Base-by-base conservation (phyloP, 2,797 vertebrate genomes). In the Cryptoblepharus egeriae region DNA sequence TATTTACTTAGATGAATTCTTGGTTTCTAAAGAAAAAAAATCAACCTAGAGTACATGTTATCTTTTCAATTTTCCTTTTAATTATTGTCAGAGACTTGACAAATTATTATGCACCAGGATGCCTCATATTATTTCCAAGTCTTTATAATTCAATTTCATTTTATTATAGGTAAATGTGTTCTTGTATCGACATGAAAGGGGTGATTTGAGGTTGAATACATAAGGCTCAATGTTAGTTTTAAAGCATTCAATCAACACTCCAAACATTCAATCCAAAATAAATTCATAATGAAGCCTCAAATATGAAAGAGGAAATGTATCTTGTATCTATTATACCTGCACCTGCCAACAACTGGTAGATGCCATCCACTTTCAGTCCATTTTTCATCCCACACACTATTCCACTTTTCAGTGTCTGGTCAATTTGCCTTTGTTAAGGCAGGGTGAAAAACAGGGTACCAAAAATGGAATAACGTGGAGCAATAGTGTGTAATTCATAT, bases 61-160 rank as follows among this genome's bases (percentile, higher is more conserved):
- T 68, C 7, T 37, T 68, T 68, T 65, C 64, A 65, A 18, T 65
- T 65, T n/a, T 35, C 30, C 2, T 64, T 77, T 49, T 64, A 49
- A 63, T 45, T 72, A 72, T 32, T 76, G 28, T 76, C 60, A n/a
- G 15, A 61, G 37, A 18, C 58, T 9, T 2, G 37, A 42, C 15
- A 37, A 74, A 37, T 75, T 72, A 52, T 55, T 28, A 42, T 39
- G 20, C 18, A 52, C 15, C 60, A 65, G 49, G 13, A 6, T 22
- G 13, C 32, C 24, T 24, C 11, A 49, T 32, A 64, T 60, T 61
- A 49, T 49, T 52, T 64, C 1, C 22, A 26, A 32, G 57, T 65
- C 18, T 64, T 77, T 77, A 64, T 64, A 15, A 65, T 52, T 13
- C 22, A 35, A n/a, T 77, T 77, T 65, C n/a, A 65, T 65, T 77